phyloP scores from a whole-genome alignment of 2,797 vertebrate species.

The Scleropages formosus region DNA sequence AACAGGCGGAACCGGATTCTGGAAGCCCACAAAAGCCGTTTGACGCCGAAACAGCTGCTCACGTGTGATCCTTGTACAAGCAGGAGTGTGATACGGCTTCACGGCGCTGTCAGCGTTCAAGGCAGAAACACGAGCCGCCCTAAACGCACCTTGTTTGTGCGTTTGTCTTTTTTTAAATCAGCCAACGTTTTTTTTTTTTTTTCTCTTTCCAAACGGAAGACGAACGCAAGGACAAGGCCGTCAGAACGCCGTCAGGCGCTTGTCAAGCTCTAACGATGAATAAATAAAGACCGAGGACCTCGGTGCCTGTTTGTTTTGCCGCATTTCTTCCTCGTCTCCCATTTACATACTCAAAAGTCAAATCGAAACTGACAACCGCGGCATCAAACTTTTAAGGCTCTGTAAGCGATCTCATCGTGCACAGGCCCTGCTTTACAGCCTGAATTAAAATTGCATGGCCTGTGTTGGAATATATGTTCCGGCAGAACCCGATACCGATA shows the following conservation, averaged over 20 bases:
- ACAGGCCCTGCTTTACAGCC: conserved; percentile 54
- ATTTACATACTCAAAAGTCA: conserved; percentile 48
- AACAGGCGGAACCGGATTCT: too few relatives aligned
- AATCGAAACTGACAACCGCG: conserved; percentile 60
- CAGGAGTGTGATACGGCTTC: too few relatives aligned
- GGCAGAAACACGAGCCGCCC: neutral
- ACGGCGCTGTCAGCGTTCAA: neutral
- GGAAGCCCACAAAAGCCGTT: too few relatives aligned
- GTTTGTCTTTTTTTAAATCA: neutral
- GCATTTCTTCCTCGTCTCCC: conserved; percentile 34
- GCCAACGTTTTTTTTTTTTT: neutral
- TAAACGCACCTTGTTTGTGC: neutral
- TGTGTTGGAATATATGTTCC: conserved; percentile 44
- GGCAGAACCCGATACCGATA: neutral
- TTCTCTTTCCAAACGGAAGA: too few relatives aligned
- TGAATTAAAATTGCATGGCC: conserved; percentile 63
- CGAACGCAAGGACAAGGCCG: neutral
- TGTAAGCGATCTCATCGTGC: conserved; percentile 57
- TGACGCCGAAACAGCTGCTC: too few relatives aligned
- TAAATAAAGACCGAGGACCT: conserved; percentile 25
- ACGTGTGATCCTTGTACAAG: too few relatives aligned
- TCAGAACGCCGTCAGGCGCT: neutral
- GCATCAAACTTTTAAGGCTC: conserved; percentile 60
- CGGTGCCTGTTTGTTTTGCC: conserved; percentile 34
- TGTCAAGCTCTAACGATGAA: neutral